Conservation (phyloP, 2,888 invertebrate genomes). For the Saturnia japonica region DNA sequence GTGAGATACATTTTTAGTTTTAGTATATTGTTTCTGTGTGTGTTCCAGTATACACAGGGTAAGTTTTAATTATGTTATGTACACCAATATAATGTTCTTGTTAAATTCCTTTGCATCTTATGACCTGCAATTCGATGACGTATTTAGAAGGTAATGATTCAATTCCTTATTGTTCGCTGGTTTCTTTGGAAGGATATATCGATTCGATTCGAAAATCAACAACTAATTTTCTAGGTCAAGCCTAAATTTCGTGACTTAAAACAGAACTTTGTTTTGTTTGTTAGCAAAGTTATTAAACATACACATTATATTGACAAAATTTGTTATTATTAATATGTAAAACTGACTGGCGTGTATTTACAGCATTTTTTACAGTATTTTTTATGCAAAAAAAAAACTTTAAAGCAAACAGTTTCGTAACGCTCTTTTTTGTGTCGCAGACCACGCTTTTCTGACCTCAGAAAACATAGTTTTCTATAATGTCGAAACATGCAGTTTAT, state of each 20-base stretch:
- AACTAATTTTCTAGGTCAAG: constrained; percentile 20
- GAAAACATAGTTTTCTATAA: background rate
- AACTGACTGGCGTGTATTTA: background rate
- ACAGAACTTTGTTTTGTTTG: constrained; percentile 8
- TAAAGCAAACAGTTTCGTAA: background rate
- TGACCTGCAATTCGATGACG: constrained; percentile 19
- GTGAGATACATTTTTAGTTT: constrained; percentile 42
- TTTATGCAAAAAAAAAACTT: background rate
- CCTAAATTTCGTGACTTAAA: constrained; percentile 18
- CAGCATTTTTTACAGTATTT: background rate
- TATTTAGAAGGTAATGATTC: constrained; percentile 13
- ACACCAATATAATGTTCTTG: constrained; percentile 19
- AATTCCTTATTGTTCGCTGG: constrained; percentile 16
- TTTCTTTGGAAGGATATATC: constrained; percentile 8
- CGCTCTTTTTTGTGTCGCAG: background rate
- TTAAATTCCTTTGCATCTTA: constrained; percentile 24
- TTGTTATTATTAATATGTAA: background rate
- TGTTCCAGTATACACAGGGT: constrained; percentile 41
- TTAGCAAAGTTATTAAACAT: constrained; percentile 15
- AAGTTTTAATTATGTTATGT: constrained; percentile 33
- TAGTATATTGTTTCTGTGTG: constrained; percentile 40
- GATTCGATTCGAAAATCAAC: constrained; percentile 4
- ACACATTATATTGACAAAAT: constrained; percentile 15
- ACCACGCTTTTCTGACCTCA: background rate
- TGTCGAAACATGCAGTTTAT: background rate